Evolutionary conservation across 2,797 vertebrate genomes (phyloP).

Genomic region (Brachyalestes nurse): DNA sequence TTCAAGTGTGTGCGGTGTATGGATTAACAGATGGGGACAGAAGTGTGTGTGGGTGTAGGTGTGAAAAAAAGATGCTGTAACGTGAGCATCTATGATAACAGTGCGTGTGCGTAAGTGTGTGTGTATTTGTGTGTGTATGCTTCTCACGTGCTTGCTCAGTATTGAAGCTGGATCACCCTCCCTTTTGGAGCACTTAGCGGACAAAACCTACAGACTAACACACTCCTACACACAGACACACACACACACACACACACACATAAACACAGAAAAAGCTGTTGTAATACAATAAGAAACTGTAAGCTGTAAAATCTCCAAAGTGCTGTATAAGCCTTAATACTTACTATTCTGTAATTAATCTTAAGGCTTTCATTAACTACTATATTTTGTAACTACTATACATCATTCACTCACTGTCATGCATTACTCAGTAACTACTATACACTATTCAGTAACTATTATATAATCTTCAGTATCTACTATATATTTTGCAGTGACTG

Average conservation of each 20-base stretch:
- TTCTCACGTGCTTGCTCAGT: not conserved
- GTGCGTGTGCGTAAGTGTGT: not conserved
- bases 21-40: conserved; percentile 6
- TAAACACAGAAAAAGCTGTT: too few relatives aligned
- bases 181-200: not conserved
- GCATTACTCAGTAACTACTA: too few relatives aligned
- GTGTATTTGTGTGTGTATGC: conserved; percentile 6
- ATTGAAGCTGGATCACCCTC: not conserved
- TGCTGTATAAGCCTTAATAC: too few relatives aligned
- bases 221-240: not conserved
- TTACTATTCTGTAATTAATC: too few relatives aligned
- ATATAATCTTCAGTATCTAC: too few relatives aligned
- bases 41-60: conserved; percentile 18
- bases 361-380: too few relatives aligned
- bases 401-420: too few relatives aligned
- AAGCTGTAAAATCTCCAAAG: too few relatives aligned
- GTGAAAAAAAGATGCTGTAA: conserved; percentile 1
- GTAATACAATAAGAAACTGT: too few relatives aligned
- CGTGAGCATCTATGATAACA: not conserved
- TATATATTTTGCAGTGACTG: too few relatives aligned
- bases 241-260: conserved; percentile 3
- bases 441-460: too few relatives aligned
- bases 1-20: not conserved
- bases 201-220: not conserved
- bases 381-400: too few relatives aligned